A percentile compares a stretch with the other conserved stretches of the same genome.
phyloP scores from a whole-genome alignment of 2,797 vertebrate species.

The Scyliorhinus canicula region DNA sequence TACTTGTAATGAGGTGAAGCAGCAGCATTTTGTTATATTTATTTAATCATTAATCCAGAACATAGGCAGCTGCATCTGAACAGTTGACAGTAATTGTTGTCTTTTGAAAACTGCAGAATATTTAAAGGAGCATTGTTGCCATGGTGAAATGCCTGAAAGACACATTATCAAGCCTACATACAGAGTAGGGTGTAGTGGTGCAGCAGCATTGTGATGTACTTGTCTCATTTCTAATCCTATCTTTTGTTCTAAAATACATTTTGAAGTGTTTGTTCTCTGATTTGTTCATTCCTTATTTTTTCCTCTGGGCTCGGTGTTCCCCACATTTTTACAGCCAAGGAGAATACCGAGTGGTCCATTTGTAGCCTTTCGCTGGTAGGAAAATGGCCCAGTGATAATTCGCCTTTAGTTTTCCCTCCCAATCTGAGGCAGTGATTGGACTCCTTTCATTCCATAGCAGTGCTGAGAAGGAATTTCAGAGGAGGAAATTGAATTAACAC shows the following conservation, averaged over 20 bases:
- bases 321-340: background rate
- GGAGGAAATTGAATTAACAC: background rate
- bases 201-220: background rate
- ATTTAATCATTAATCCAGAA: background rate
- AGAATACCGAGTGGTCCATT: background rate
- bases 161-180: background rate
- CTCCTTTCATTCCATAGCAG: background rate
- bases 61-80: background rate
- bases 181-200: background rate
- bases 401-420: background rate
- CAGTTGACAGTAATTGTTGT: conserved; percentile 12
- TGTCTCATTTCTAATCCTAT: conserved; percentile 6
- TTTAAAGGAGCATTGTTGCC: conserved; percentile 34
- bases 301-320: background rate
- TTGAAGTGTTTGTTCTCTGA: background rate
- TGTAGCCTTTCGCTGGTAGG: background rate
- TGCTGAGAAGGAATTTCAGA: background rate
- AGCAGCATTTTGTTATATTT: background rate
- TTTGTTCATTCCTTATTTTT: conserved; percentile 2
- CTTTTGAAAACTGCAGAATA: background rate
- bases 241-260: background rate
- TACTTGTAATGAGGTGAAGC: background rate
- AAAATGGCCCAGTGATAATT: background rate
- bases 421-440: background rate
- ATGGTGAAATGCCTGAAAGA: conserved; percentile 28